Conservation (phyloP, 1,140 invertebrate genomes). For the Drosophila santomea region DNA sequence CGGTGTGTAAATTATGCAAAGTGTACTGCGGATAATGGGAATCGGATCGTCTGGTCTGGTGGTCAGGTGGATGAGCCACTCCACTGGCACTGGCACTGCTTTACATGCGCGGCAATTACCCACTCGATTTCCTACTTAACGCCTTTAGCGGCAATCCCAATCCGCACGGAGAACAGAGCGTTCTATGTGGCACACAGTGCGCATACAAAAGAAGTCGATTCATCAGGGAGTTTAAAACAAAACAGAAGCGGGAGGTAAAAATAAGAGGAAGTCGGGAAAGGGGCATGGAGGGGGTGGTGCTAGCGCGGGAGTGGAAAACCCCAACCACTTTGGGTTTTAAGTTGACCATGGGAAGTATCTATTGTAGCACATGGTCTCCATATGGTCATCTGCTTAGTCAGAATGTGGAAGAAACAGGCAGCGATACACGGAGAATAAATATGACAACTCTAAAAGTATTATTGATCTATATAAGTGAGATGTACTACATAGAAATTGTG, state of each 20-base stretch:
- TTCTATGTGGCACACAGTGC: conserved; percentile 43
- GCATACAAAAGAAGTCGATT: conserved; percentile 57
- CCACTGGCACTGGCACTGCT: conserved; percentile 25
- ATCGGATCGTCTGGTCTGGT: background rate
- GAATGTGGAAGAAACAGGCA: background rate
- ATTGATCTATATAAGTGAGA: no score
- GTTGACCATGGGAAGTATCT: conserved; percentile 5
- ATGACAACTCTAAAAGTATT: background rate
- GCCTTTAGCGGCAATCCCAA: conserved; percentile 19
- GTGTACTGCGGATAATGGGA: conserved; percentile 17
- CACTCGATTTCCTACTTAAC: conserved; percentile 68
- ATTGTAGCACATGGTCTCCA: background rate
- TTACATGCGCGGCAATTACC: conserved; percentile 61
- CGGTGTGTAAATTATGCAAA: conserved; percentile 72
- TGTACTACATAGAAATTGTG: no score
- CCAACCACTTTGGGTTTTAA: conserved; percentile 49
- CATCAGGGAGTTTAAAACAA: conserved; percentile 9
- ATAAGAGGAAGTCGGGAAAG: background rate
- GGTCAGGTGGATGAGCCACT: background rate
- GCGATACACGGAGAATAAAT: background rate
- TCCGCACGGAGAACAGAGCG: conserved; percentile 8
- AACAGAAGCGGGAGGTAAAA: conserved; percentile 1
- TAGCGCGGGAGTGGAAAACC: conserved; percentile 12
- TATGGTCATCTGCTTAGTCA: background rate
- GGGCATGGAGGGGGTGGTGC: background rate